Evolutionary conservation across 2,113 vertebrate species (phyloP).

Genomic region (Entelurus aequoreus): DNA sequence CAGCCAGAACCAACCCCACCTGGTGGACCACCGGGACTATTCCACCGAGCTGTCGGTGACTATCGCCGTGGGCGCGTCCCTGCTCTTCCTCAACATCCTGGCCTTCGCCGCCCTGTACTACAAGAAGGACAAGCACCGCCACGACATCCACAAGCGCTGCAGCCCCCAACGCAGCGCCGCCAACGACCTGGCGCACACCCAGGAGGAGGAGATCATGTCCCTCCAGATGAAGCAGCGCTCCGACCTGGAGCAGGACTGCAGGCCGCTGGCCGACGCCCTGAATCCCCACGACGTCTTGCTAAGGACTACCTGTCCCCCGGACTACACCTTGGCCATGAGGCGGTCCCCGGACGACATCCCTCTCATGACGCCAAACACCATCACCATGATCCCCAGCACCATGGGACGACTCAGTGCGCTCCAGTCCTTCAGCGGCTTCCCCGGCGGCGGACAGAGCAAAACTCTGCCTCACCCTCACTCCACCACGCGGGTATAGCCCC

Average conservation of each 20-base stretch:
- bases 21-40: constrained; percentile 96
- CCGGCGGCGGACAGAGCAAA: constrained; percentile 96
- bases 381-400: constrained; percentile 98
- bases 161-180: constrained; percentile 90
- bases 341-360: constrained; percentile 97
- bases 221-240: constrained; percentile 99
- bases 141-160: constrained; percentile 91
- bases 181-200: constrained; percentile 92
- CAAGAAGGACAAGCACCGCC: constrained; percentile 97
- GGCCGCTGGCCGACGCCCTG: constrained; percentile 77
- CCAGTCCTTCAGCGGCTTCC: constrained; percentile 94
- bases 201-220: constrained; percentile 99
- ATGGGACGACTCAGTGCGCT: constrained; percentile 93
- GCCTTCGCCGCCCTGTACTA: constrained; percentile 97
- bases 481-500: constrained; percentile 99
- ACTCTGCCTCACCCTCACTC: constrained; percentile 95
- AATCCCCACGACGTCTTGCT: constrained; percentile 96
- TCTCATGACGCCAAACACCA: constrained; percentile 98
- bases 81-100: constrained; percentile 96
- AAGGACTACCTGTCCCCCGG: constrained; percentile 94
- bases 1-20: constrained; percentile 91
- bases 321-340: constrained; percentile 98
- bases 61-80: constrained; percentile 93
- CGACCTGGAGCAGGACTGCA: constrained; percentile 93
- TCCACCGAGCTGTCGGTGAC: constrained; percentile 96